A percentile compares a stretch with the other conserved stretches of the same genome.
These are phyloP conservation scores for Girardinichthys multiradiatus DNA, from an alignment of 2,113 vertebrate genomes.

Conservation along the genomic window DNA sequence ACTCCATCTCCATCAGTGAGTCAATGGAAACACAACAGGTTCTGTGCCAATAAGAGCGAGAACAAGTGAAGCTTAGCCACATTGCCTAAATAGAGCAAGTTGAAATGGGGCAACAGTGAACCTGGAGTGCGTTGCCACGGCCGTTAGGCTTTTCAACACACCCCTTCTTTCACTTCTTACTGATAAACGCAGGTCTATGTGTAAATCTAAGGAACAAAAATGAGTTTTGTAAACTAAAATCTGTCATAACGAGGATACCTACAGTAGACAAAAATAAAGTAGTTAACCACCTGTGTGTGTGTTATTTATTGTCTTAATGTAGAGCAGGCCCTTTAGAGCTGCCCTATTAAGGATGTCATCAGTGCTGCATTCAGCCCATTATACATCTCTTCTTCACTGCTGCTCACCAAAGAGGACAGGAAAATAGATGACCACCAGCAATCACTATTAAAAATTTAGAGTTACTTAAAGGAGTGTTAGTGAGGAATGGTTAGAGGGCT, in stretches of 20 bases:
- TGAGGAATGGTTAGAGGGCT: constrained; percentile 58
- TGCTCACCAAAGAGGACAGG: constrained; percentile 33
- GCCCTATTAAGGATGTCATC: constrained; percentile 52
- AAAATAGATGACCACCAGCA: constrained; percentile 45
- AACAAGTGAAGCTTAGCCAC: no score
- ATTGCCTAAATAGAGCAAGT: no score
- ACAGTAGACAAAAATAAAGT: neutral
- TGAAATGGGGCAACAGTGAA: no score
- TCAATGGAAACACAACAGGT: no score
- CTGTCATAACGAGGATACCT: neutral
- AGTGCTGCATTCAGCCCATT: constrained; percentile 33
- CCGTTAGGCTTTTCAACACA: no score
- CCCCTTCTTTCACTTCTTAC: no score
- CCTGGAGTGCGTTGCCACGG: no score
- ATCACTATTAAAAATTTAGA: constrained; percentile 66
- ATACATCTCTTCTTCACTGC: constrained; percentile 17
- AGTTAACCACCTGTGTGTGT: neutral
- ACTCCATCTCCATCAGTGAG: no score
- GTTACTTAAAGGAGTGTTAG: constrained; percentile 74
- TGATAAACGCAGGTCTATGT: neutral
- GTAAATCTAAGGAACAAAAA: neutral
- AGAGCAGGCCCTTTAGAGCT: constrained; percentile 36
- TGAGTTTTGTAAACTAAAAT: no score
- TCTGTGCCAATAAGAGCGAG: no score
- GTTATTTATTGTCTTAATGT: constrained; percentile 19